These are phyloP conservation scores for Rhyacichthys aspro DNA, from an alignment of 2,797 vertebrate genomes.

Conservation along the genomic window DNA sequence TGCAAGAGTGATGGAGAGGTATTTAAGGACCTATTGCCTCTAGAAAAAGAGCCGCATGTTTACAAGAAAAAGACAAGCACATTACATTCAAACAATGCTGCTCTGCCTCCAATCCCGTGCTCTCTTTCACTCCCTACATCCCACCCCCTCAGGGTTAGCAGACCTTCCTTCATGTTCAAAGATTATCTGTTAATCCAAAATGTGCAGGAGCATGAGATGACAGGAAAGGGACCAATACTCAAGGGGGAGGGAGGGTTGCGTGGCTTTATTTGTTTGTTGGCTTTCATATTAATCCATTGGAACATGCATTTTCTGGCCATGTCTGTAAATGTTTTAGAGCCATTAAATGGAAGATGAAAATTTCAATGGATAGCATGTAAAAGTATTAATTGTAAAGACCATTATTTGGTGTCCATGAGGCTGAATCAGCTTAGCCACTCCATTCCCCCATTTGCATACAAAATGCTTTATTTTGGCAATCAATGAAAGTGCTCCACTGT, in stretches of 20 bases:
- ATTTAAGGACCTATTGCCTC: constrained; percentile 64
- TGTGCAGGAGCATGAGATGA: constrained; percentile 83
- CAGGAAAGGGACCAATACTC: constrained; percentile 73
- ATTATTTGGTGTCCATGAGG: constrained; percentile 90
- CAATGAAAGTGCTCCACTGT: constrained; percentile 99
- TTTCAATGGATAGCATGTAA: constrained; percentile 86
- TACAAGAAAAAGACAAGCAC: constrained; percentile 83
- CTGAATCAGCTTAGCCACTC: constrained; percentile 98
- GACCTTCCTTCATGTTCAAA: constrained; percentile 87
- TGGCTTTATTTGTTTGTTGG: constrained; percentile 86
- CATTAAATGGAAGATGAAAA: constrained; percentile 86
- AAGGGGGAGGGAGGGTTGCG: constrained; percentile 61
- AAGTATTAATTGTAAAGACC: constrained; percentile 89
- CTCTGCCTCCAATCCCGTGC: constrained; percentile 71
- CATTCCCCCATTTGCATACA: constrained; percentile 99
- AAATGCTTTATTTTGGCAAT: constrained; percentile 99
- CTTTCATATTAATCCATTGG: constrained; percentile 85
- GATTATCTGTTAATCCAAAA: constrained; percentile 90
- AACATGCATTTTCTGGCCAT: constrained; percentile 73
- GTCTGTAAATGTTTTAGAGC: constrained; percentile 86
- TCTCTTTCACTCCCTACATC: constrained; percentile 71
- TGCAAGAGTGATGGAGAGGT: constrained; percentile 57
- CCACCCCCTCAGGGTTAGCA: constrained; percentile 78
- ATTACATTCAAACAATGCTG: constrained; percentile 81
- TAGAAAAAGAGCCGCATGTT: constrained; percentile 78